These are phyloP conservation scores for Podiceps cristatus DNA, from an alignment of 2,113 vertebrate genomes.

Conservation along the genomic window DNA sequence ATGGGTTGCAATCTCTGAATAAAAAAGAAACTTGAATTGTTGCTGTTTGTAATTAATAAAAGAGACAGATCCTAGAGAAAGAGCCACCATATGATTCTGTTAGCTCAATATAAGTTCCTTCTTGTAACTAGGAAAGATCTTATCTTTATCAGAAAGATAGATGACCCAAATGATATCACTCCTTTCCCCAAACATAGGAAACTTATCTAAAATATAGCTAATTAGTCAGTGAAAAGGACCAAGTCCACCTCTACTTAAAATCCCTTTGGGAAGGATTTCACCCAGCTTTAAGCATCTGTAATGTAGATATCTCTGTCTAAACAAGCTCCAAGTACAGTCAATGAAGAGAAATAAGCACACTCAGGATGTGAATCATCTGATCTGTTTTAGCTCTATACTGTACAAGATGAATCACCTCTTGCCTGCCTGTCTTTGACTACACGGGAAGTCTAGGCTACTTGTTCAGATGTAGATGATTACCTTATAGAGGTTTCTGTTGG, in stretches of 20 bases:
- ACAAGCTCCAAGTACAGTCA: background rate
- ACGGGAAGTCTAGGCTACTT: background rate
- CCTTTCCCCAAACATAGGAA: background rate
- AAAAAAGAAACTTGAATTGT: background rate
- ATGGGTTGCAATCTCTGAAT: background rate
- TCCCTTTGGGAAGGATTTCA: background rate
- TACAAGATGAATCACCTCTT: background rate
- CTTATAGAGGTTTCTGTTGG: background rate
- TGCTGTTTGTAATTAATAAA: background rate
- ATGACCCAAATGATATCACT: background rate
- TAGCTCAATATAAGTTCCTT: background rate
- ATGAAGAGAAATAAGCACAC: background rate
- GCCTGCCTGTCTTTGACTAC: background rate
- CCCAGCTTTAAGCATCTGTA: background rate
- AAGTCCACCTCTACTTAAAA: background rate
- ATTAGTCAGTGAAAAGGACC: background rate
- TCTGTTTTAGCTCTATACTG: background rate
- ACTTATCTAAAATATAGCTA: background rate
- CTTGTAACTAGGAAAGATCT: background rate
- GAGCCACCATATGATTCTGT: background rate
- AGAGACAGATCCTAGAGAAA: background rate
- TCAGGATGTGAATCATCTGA: background rate
- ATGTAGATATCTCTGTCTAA: background rate
- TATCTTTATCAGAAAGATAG: background rate
- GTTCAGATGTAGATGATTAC: background rate